Evolutionary conservation across 2,113 vertebrate species (phyloP).

Genomic region (Elephas maximus): DNA sequence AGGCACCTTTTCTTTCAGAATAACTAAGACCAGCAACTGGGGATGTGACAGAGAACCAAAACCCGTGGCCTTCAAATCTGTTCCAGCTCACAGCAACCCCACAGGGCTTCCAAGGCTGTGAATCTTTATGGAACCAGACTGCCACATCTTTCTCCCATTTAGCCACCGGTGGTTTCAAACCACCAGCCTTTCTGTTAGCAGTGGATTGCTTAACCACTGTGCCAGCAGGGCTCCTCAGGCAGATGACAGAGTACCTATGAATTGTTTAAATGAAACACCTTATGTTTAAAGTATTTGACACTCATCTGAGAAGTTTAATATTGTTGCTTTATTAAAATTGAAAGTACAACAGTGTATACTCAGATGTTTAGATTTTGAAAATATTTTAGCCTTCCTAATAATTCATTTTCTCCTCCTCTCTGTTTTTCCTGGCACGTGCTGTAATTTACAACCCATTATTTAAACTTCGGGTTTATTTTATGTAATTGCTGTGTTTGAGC

Average conservation of each 20-base stretch:
- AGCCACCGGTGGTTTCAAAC: no score
- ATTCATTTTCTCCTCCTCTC: not conserved
- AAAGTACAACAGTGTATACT: not conserved
- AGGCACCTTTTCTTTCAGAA: not conserved
- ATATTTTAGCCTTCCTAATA: not conserved
- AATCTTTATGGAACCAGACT: no score
- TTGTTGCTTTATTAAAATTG: not conserved
- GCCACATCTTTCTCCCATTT: no score
- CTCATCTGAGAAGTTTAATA: not conserved
- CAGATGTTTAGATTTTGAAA: not conserved
- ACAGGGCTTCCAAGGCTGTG: no score
- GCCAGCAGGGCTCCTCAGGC: no score
- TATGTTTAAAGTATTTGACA: not conserved
- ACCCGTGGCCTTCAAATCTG: no score
- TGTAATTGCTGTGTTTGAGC: not conserved
- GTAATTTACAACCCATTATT: not conserved
- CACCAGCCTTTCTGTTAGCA: no score
- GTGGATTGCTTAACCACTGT: no score
- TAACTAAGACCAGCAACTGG: rapidly evolving
- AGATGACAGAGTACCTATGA: not conserved
- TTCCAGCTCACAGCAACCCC: no score
- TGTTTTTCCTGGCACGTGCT: not conserved
- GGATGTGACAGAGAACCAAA: not conserved
- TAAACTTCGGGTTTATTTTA: conserved; percentile 33
- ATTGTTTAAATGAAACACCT: not conserved